Base-by-base conservation (phyloP, 2,797 vertebrate genomes). In the Anguilla marmorata region DNA sequence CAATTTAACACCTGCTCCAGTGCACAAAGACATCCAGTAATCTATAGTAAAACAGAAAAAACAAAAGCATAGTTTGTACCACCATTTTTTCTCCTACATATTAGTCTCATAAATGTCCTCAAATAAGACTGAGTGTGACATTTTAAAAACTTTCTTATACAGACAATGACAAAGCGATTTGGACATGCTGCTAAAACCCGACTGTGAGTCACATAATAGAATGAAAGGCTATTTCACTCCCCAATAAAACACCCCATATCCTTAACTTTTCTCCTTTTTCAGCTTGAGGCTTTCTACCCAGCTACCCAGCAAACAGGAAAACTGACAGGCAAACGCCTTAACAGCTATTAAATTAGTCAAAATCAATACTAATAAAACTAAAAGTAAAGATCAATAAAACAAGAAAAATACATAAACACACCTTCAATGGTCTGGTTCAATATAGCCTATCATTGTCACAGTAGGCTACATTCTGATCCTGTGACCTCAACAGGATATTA, bases 361-460 rank as follows among this genome's bases (percentile, higher is more conserved):
- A 76, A 76, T 76, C 12, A 37, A 76, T 76, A 76, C 33, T 76
- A 76, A 76, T 76, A 41, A 41, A 76, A 19, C 74, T 76, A 41
- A 76, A 41, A 19, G 16, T 45, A 41, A 76, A 41, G 33, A 41
- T 41, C 74, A 76, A 76, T 45, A 45, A 45, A 45, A 45, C 41
- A 5, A 45, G 3, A 45, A 45, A 45, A 45, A 45, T 76, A 21
- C 30, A 33, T 76, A 41, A 37, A 76, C 19, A 19, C 69, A 72
- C 27, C 27, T 33, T 33, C 33, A 16, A 76, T 76, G 74, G 74
- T 19, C 27, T 74, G 27, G 69, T 74, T 74, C 11, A 76, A 76
- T 76, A 41, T 14, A 41, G 41, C 41, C 41, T 3, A 76, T 45
- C 33, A 72, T 72, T 72, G n/a, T 33, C 14, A 76, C 12, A 45